Base-by-base conservation (phyloP, 2,888 invertebrate species). In the Uloborus plumipes region DNA sequence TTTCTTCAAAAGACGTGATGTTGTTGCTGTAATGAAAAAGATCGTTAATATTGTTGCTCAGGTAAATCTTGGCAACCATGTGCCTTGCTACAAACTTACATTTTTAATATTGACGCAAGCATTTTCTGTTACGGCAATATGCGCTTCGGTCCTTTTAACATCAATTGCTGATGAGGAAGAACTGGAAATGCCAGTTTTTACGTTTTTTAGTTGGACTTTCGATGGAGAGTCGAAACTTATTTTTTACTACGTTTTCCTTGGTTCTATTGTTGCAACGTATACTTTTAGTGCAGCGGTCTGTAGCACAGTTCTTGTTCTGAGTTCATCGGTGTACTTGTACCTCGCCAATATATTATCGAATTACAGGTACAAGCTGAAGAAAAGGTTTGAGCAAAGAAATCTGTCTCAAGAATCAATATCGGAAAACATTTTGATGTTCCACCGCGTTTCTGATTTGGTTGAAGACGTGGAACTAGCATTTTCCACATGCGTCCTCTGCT, bases 391-490 rank as follows among this genome's bases (percentile, higher is more conserved):
- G 16, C 18, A 39, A 4, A 50, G 31, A 39, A 14, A 20, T 1
- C 58, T 64, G 50, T 20, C 53, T 14, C 49, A 50, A 11, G 49
- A 22, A n/a, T 55, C 47, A 6, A 47, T 77, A 11, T 18, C 47
- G 0, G 51, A 69, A 7, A 51, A 61, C 49, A 53, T 79, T 3
- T 49, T 13, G 26, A 53, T 55, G 0, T 79, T 79, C n/a, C 31
- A 66, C 11, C 47, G 49, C 9, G 50, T 79, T 16, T 14, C 47
- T 14, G 26, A 9, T 20, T 61, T 59, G 15, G 22, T 62, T 7
- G 13, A 55, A 14, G 59, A 67, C 6, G 49, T 67, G 9, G 73
- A 79, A 16, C 26, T 53, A 9, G 67, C 79, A 11, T 15, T 79
- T 13, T 66, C 66, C 13, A 31, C 51, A 14, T 62, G 49, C 18